Evolutionary conservation across 2,888 invertebrate genomes (phyloP), one percentile per base, ranked within the genome.

Genomic region (Plebejus melissa): DNA sequence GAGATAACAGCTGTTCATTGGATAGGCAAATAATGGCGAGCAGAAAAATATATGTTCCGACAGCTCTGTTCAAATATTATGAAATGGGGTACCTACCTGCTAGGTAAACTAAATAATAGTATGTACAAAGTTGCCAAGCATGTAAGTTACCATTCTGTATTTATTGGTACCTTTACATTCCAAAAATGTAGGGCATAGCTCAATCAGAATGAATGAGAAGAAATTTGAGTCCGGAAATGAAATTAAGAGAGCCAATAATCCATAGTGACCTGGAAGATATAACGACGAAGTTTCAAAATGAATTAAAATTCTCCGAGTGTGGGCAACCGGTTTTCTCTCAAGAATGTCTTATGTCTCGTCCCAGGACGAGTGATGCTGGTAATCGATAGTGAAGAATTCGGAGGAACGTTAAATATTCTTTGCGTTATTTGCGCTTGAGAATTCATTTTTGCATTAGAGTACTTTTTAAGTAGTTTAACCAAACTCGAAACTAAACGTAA

Each of bases 1-100:
- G 1, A 41, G 41, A 70, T 70, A 70, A 70, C 70, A 70, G 70
- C 70, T 70, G 70, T 70, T 70, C 69, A 70, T 70, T n/a, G 41
- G 11, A 38, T 70, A 70, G 41, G 70, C 22, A 41, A 70, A 70
- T 41, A 70, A 65, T 65, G 65, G 32, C 32, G 65, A 32, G 65
- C 65, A 13, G 65, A 60, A 60, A 60, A 60, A 60, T 65, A 65
- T 22, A 22, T 22, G 22, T 32, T 13, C 9, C 13, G 32, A 13
- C 32, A 65, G 28, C 32, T 65, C 13, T 1, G 13, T 13, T 65
- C 11, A 60, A 65, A 32, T 58, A 58, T 58, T 65, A 16, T 32
- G 65, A 65, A 65, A 65, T 60, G 28, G 28, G 60, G 28, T 11
- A 28, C 60, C 28, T 60, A 11, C 60, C 58, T 28, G 58, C 22